phyloP scores from a whole-genome alignment of 2,113 vertebrate species.

The Tautogolabrus adspersus region DNA sequence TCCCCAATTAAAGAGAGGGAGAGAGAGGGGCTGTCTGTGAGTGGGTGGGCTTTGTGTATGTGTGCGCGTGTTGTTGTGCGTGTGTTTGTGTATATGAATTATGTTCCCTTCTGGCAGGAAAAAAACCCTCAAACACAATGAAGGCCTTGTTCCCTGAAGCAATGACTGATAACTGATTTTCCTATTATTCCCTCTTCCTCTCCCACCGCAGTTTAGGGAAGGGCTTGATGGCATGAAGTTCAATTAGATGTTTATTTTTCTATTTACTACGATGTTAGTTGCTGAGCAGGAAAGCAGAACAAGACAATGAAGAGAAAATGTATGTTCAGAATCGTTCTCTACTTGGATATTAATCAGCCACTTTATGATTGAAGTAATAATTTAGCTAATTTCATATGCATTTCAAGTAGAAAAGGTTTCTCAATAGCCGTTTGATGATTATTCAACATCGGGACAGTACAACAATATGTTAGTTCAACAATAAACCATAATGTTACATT shows the following conservation, averaged over 20 bases:
- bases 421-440: too few species aligned
- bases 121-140: slow-evolving; percentile 52
- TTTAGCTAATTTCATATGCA: not conserved
- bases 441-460: too few species aligned
- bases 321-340: too few species aligned
- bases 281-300: not conserved
- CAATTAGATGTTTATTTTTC: slow-evolving; percentile 6
- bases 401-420: too few species aligned
- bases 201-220: slow-evolving; percentile 7
- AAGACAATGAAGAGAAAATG: not conserved
- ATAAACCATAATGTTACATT: too few species aligned
- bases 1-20: slow-evolving; percentile 28
- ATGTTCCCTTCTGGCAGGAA: slow-evolving; percentile 43
- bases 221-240: not conserved
- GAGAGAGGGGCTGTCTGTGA: slow-evolving; percentile 30
- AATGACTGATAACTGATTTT: slow-evolving; percentile 58
- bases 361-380: not conserved
- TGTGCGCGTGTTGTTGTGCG: slow-evolving; percentile 16
- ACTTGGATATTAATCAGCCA: not conserved
- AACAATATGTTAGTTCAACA: too few species aligned
- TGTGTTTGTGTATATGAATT: slow-evolving; percentile 44
- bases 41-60: slow-evolving; percentile 10
- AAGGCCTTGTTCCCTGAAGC: slow-evolving; percentile 55
- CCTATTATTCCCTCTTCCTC: slow-evolving; percentile 36
- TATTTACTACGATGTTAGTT: not conserved